Evolutionary conservation across 2,797 vertebrate genomes (phyloP).

Genomic region (Sylvia borin): DNA sequence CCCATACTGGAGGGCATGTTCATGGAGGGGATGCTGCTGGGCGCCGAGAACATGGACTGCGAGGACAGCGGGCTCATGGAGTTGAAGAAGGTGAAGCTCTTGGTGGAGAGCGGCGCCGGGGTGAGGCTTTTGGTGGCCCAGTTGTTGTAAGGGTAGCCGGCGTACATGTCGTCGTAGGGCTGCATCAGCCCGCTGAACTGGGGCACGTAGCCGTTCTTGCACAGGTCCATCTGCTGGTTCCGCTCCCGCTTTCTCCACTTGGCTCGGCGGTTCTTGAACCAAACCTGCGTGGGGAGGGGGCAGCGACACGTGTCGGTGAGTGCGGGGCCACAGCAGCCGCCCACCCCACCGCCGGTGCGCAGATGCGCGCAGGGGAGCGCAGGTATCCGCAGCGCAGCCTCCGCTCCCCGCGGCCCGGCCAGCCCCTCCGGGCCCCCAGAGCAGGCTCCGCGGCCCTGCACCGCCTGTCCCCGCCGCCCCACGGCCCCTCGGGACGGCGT

Average conservation of each 20-base stretch:
- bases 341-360: not conserved
- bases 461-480: not conserved
- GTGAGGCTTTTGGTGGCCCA: constrained; percentile 96
- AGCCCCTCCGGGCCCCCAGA: not conserved
- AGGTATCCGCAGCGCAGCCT: not conserved
- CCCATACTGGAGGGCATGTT: constrained; percentile 95
- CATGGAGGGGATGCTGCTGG: constrained; percentile 97
- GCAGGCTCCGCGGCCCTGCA: not conserved
- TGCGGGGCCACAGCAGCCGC: not conserved
- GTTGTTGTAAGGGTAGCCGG: constrained; percentile 98
- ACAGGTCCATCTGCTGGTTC: constrained; percentile 98
- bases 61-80: constrained; percentile 97
- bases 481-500: no score
- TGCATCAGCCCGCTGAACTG: constrained; percentile 98
- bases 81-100: constrained; percentile 99
- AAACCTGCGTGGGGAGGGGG: constrained; percentile 80
- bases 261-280: constrained; percentile 98
- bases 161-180: constrained; percentile 97
- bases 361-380: not conserved
- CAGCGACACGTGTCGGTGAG: not conserved
- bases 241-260: constrained; percentile 98
- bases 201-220: constrained; percentile 96
- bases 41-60: constrained; percentile 97
- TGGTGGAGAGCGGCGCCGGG: constrained; percentile 91
- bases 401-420: not conserved